Base-by-base conservation (phyloP, 2,797 vertebrate species). In the Podarcis lilfordi region DNA sequence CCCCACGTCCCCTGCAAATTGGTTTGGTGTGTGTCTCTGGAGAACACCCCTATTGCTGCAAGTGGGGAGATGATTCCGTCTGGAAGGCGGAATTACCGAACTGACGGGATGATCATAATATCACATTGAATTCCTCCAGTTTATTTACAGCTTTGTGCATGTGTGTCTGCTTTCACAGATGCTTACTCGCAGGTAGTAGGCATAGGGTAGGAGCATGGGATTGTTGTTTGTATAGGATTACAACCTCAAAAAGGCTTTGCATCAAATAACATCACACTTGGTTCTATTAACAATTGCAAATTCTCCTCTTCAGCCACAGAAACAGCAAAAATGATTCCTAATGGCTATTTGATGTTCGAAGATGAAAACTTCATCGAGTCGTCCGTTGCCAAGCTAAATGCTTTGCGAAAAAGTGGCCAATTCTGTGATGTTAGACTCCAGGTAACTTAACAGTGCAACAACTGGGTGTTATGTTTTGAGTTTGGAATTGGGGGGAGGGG, bases 401-500 rank as follows among this genome's bases (percentile, higher is more conserved):
- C 99, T 93, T 97, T 99, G 94, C 98, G 99, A 91, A 99, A 99
- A 97, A 99, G 98, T 4, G 99, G 99, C 74, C 99, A 99, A 96
- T 99, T 99, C 97, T 99, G 99, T 79, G 99, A 99, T 15, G 99
- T 99, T 89, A 98, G 98, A 96, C 98, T 99, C 89, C 99, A 99
- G 98, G 99, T 99, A 98, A n/a, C 89, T 91, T 43, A 92, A 75
- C 89, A 74, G 35, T 80, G 85, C 75, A 32, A 75, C 82, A 75
- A 11, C 68, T 0, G 0, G 13, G 21, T 55, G 15, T 77, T 71
- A 9, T 32, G 4, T 71, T 17, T 71, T 40, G 35, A 43, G 66
- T n/a, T 13, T 85, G 55, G 40, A 55, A 55, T 55, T 4, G 50
- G 50, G 50, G 45, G 45, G 6, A 8, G 50, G 3, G 11, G 45